Evolutionary conservation across 2,888 invertebrate genomes (phyloP).

Genomic region (Nudaria mundana): DNA sequence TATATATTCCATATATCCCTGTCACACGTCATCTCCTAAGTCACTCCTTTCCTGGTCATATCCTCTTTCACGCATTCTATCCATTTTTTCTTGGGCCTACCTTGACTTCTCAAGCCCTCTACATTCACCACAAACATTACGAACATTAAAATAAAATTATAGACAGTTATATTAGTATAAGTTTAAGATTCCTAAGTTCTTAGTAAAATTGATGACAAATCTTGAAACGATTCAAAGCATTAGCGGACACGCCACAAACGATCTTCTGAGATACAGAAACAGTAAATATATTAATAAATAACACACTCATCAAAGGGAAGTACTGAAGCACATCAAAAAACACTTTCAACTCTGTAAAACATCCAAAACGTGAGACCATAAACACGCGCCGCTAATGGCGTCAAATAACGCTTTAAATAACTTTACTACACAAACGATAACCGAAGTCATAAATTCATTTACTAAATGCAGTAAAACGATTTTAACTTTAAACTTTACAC

Average conservation of each 20-base stretch:
- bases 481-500: slow-evolving; percentile 1
- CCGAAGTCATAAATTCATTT: slow-evolving; percentile 40
- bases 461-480: slow-evolving; percentile 24
- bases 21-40: too few species aligned
- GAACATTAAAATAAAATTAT: neutral
- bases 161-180: neutral
- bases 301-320: slow-evolving; percentile 37
- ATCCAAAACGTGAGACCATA: slow-evolving; percentile 35
- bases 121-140: too few species aligned
- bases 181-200: too few species aligned
- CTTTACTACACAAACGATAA: slow-evolving; percentile 39
- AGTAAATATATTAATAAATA: slow-evolving; percentile 35
- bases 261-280: slow-evolving; percentile 12
- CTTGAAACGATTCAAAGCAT: slow-evolving; percentile 16
- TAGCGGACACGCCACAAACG: slow-evolving; percentile 16
- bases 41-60: too few species aligned
- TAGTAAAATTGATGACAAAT: too few species aligned
- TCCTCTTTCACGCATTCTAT: too few species aligned
- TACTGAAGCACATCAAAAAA: slow-evolving; percentile 28
- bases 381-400: slow-evolving; percentile 41
- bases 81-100: too few species aligned
- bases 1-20: too few species aligned
- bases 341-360: slow-evolving; percentile 38
- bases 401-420: slow-evolving; percentile 46
- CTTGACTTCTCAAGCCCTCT: too few species aligned